phyloP scores from a whole-genome alignment of 37 sponge, comb jelly and placozoan genomes.

The Agelas oroides region DNA sequence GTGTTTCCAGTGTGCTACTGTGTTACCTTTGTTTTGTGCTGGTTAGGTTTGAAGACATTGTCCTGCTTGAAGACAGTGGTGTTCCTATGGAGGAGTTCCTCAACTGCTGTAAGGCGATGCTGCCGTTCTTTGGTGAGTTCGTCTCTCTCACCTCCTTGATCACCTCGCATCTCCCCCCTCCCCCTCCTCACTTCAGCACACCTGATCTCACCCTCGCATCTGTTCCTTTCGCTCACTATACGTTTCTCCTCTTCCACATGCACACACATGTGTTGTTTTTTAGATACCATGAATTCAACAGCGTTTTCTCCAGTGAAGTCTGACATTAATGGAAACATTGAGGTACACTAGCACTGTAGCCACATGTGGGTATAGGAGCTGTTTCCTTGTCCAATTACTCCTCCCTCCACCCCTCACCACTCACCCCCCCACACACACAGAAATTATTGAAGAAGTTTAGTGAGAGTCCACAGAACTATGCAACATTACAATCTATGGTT shows the following conservation, averaged over 20 bases:
- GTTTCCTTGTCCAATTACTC: no score
- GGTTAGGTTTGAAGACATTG: constrained; percentile 67
- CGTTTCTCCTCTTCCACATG: no score
- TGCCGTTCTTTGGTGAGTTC: constrained; percentile 82
- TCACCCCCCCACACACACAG: no score
- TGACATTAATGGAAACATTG: constrained; percentile 84
- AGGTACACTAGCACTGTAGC: constrained; percentile 7
- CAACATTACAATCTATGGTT: constrained; percentile 80
- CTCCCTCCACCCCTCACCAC: no score
- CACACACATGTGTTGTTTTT: not conserved
- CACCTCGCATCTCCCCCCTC: no score
- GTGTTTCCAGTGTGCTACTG: no score
- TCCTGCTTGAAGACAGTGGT: constrained; percentile 23
- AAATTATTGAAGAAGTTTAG: constrained; percentile 63
- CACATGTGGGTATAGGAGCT: not conserved
- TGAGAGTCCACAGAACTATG: constrained; percentile 30
- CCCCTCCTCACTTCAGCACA: no score
- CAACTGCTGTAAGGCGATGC: constrained; percentile 44
- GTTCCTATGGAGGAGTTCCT: constrained; percentile 76
- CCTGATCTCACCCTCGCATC: no score
- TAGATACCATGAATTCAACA: constrained; percentile 74
- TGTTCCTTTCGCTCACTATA: no score
- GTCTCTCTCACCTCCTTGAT: no score
- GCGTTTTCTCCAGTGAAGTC: constrained; percentile 89
- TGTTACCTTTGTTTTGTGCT: not conserved